Percentiles rank a stretch among this genome's conserved stretches.
These are phyloP conservation scores for Conops quadrifasciatus DNA, from an alignment of 2,888 invertebrate species.

Conservation along the genomic window DNA sequence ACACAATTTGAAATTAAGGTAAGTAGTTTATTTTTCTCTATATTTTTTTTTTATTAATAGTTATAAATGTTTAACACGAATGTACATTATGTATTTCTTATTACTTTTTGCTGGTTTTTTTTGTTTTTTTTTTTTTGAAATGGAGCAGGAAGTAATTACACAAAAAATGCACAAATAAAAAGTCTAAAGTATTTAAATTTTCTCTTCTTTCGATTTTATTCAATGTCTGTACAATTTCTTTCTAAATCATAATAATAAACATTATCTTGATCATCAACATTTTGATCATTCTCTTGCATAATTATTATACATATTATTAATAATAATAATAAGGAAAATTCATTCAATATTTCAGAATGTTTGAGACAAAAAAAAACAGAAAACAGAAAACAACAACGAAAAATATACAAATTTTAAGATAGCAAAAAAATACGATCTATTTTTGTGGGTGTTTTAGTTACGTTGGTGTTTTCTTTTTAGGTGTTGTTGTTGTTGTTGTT, in stretches of 20 bases:
- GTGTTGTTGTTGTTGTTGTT: slow-evolving; percentile 17
- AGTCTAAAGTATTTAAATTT: neutral
- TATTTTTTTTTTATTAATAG: slow-evolving; percentile 16
- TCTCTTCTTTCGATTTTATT: neutral
- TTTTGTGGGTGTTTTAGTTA: neutral
- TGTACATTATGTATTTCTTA: too few species aligned
- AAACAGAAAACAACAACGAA: slow-evolving; percentile 26
- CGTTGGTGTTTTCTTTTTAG: slow-evolving; percentile 12
- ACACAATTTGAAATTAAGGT: slow-evolving; percentile 58
- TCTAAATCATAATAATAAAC: neutral
- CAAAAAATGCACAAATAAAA: slow-evolving; percentile 16
- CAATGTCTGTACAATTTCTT: neutral
- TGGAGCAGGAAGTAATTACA: slow-evolving; percentile 35
- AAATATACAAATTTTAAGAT: neutral
- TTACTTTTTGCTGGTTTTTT: neutral
- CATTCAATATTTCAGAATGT: neutral
- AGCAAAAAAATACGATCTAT: too few species aligned
- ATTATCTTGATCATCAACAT: neutral
- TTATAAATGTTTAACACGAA: slow-evolving; percentile 40
- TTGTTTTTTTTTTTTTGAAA: slow-evolving; percentile 25
- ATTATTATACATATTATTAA: neutral
- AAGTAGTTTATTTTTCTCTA: slow-evolving; percentile 41
- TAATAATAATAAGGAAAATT: neutral
- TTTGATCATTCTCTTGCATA: neutral
- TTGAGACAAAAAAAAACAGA: neutral